Base-by-base conservation (phyloP, 2,797 vertebrate species). In the Enteromius mattozi region DNA sequence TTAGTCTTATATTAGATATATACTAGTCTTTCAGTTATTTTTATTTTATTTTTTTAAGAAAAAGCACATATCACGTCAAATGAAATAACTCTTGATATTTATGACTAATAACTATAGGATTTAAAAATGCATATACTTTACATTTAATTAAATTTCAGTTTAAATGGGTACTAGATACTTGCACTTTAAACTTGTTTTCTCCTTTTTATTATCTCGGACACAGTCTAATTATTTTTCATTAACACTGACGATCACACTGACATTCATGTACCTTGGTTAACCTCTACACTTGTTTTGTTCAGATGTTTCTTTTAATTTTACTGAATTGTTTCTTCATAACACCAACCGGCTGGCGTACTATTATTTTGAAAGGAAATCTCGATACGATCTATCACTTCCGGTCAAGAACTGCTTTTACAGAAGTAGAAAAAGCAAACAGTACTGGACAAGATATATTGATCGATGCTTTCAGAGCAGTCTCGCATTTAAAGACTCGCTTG, bases 291-390 rank as follows among this genome's bases (percentile, higher is more conserved):
- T 35, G 17, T 37, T 37, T 37, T 37, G 33, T 37, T 68, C 37
- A 24, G 12, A 14, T 2, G 24, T 24, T n/a, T 3, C 3, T 51
- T 72, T 51, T n/a, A 0, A 27, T 49, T 74, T 49, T 74, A 17
- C 7, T 72, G 14, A 16, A 24, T 61, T 42, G 16, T 33, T 21
- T 79, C 2, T 33, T 49, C 12, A n/a, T 9, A 0, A 47, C 27
- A 8, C 12, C 13, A n/a, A 10, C 37, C 13, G 3, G 12, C 54
- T 10, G 8, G 17, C 19, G 70, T 2, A 24, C 81, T 82, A 24
- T 65, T 82, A 82, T 65, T 82, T 49, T 82, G 56, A 82, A 82
- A 45, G 1, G 35, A 40, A 3, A 47, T 27, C 19, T 24, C 1
- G 14, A 21, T 24, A 8, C 2, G 14, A 9, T 13, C 6, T 1